Evolutionary conservation across 1,140 invertebrate genomes (phyloP), one percentile per base, ranked within the genome.

Genomic region (Lerema accius): DNA sequence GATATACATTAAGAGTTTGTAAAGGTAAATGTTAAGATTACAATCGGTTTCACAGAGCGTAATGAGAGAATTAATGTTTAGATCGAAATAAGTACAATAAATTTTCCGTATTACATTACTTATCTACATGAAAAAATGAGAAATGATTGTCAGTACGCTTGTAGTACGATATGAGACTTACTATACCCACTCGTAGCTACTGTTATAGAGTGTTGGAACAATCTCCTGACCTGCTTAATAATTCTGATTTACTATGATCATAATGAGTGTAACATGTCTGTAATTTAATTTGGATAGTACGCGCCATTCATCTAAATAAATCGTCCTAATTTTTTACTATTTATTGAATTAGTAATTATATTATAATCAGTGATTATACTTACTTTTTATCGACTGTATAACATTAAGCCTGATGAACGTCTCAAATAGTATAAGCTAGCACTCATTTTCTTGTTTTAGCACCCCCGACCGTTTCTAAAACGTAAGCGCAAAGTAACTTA

Each of bases 361-460:
- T n/a, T 51, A 55, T 42, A 42, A 55, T 55, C 37, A 42, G 37
- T 37, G 51, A 55, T 55, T 42, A 55, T 55, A 55, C 51, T 55
- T 55, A 55, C 51, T 55, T 56, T 56, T 56, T 56, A 56, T 35
- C 19, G 53, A 56, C 40, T 56, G 53, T 35, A 56, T 45, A 56
- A 56, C 53, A 56, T 45, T 32, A 56, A 56, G 53, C 53, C 53
- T 56, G 53, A 32, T 56, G 53, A 56, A 56, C 40, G 53, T 56
- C 53, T 56, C 51, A 55, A 55, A 55, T 55, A 55, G 51, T 55
- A 19, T 55, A 55, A 55, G 51, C 39, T 55, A 55, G 17, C 51
- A 55, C 51, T 55, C 51, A 55, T 55, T 55, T 26, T 55, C 51
- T 55, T 55, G 51, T 55, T 55, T 55, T 42, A 55, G 51, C 51